Evolutionary conservation across 1,140 invertebrate species (phyloP), one percentile per base, ranked within the genome.

Genomic region (Brachionus asplanchnoidis): DNA sequence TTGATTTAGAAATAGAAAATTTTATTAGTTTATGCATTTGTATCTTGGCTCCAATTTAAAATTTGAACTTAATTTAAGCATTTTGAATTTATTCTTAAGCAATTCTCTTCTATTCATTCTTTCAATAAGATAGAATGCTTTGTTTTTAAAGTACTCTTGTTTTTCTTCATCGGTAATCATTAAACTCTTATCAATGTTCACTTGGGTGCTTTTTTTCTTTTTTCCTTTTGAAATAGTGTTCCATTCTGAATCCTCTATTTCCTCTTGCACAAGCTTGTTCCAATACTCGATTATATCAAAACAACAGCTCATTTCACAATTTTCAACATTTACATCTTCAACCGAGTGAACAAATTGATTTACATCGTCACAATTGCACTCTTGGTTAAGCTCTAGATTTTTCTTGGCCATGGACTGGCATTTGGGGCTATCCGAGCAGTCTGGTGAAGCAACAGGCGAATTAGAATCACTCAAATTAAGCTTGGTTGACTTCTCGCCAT

Each of bases 201-300:
- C n/a, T 7, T 73, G 14, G 8, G 3, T 8, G 40, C 2, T 8
- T 20, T 17, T 20, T 20, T 36, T 36, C 32, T 40, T 36, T 73
- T 73, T 73, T 40, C 68, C 68, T n/a, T 73, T 73, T 9, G 32
- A 73, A 23, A 77, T 77, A 11, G 26, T 17, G 26, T 50, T 77
- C 73, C 73, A 77, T 77, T 77, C 42, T 11, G 17, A 17, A 23
- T 23, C 14, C 20, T 77, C 40, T 23, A 46, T 12, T 20, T 77
- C 73, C 40, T 77, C 73, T 77, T 77, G 14, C 8, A 77, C 73
- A 9, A 77, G 26, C 7, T 77, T 77, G 20, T 77, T 77, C 73
- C 73, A 77, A 50, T 77, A 77, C 26, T 77, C 40, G 23, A 77
- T 77, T 20, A 77, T 77, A 50, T 77, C 73, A 50, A 77, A 77